A percentile compares a stretch with the other conserved stretches of the same genome.
Evolutionary conservation across 2,113 vertebrate genomes (phyloP).

Genomic region (Pachypanchax playfairii): DNA sequence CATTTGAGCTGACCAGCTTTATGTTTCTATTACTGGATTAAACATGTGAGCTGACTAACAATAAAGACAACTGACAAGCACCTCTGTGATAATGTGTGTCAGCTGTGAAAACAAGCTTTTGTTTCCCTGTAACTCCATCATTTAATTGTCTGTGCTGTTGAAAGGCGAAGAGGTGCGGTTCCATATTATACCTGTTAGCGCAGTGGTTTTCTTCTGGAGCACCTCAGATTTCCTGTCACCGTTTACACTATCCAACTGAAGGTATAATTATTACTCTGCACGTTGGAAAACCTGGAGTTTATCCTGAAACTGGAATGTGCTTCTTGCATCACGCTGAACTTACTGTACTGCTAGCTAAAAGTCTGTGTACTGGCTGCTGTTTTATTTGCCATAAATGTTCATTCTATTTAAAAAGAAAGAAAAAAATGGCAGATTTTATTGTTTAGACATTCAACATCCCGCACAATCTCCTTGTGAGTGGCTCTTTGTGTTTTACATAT

Average conservation of each 20-base stretch:
- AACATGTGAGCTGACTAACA: conserved; percentile 1
- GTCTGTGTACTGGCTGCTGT: neutral
- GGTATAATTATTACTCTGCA: conserved; percentile 52
- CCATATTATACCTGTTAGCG: conserved; percentile 35
- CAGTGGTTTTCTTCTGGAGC: conserved; percentile 58
- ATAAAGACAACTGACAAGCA: conserved; percentile 1
- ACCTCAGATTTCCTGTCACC: conserved; percentile 66
- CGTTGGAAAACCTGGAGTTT: conserved; percentile 51
- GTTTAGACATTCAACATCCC: conserved; percentile 7
- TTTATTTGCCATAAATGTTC: conserved; percentile 1
- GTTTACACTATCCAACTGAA: conserved; percentile 66
- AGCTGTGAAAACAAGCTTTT: conserved; percentile 3
- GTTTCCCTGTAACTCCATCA: conserved; percentile 5
- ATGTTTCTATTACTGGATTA: neutral
- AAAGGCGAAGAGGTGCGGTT: conserved; percentile 12
- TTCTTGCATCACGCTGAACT: conserved; percentile 2
- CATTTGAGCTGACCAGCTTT: conserved; percentile 7
- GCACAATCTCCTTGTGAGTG: neutral
- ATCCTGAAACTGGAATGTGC: neutral
- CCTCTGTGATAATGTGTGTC: neutral
- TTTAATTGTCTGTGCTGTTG: neutral
- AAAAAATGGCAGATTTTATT: neutral
- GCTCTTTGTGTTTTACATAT: conserved; percentile 23
- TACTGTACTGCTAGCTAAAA: neutral
- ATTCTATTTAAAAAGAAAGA: neutral